Percentiles rank a stretch among this genome's conserved stretches.
These are phyloP conservation scores for Dicerorhinus sumatrensis DNA, from an alignment of 2,113 vertebrate genomes.

Conservation along the genomic window DNA sequence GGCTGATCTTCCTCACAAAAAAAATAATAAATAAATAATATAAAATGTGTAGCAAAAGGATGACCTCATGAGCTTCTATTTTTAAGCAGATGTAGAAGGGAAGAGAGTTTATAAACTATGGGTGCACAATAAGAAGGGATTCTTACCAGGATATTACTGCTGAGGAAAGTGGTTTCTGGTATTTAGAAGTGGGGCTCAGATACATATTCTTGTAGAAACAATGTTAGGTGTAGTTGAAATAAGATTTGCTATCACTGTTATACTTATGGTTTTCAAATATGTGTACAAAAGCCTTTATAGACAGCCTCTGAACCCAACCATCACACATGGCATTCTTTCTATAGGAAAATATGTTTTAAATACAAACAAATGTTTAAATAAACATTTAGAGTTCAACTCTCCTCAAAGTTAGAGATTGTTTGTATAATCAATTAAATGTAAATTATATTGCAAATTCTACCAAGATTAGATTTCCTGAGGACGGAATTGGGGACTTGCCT, in stretches of 20 bases:
- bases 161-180: neutral
- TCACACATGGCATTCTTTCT: neutral
- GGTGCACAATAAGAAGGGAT: neutral
- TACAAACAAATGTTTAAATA: conserved; percentile 51
- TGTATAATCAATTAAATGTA: conserved; percentile 24
- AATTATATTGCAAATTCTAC: neutral
- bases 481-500: neutral
- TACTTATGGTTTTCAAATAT: neutral
- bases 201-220: neutral
- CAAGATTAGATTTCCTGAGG: neutral
- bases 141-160: neutral
- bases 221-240: conserved; percentile 3
- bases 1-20: no score
- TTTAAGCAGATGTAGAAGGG: neutral
- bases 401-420: neutral
- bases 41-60: neutral
- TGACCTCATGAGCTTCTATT: conserved; percentile 31
- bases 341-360: conserved; percentile 24
- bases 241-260: neutral
- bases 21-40: neutral
- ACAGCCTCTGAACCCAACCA: neutral
- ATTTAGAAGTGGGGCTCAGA: neutral
- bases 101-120: neutral
- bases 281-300: neutral
- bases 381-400: conserved; percentile 29